phyloP scores from a whole-genome alignment of 2,888 invertebrate genomes.

The Petrolisthes cinctipes region DNA sequence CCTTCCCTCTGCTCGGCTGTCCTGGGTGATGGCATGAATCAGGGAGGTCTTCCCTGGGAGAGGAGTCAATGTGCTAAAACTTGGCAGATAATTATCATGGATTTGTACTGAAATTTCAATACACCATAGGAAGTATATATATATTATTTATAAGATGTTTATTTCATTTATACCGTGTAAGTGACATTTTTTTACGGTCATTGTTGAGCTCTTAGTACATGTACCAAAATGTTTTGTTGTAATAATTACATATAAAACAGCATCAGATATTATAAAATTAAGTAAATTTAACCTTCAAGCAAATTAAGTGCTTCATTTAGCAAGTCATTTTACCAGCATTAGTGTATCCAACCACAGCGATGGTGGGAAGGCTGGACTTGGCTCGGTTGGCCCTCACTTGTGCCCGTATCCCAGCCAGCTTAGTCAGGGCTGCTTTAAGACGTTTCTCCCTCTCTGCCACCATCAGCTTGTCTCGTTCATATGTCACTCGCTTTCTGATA shows the following conservation, averaged over 20 bases:
- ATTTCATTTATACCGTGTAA: no score
- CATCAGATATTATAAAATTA: no score
- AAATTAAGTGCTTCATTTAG: no score
- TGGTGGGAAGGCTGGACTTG: conserved; percentile 75
- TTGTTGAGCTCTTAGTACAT: no score
- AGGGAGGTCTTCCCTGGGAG: conserved; percentile 24
- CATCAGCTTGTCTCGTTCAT: conserved; percentile 67
- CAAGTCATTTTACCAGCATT: conserved; percentile 74
- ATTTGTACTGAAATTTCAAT: no score
- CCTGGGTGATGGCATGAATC: conserved; percentile 84
- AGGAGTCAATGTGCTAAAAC: background rate
- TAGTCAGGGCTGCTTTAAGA: conserved; percentile 75
- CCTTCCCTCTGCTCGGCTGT: conserved; percentile 76
- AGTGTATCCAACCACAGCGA: conserved; percentile 88
- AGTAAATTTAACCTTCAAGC: no score
- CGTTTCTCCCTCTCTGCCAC: conserved; percentile 77
- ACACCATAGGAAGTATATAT: no score
- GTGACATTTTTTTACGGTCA: no score
- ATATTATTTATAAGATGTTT: no score
- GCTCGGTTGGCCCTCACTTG: conserved; percentile 74
- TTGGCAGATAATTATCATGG: no score
- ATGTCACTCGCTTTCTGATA: conserved; percentile 35
- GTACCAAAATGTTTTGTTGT: no score
- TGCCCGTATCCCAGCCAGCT: conserved; percentile 75
- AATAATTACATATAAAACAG: no score